A percentile compares a stretch with the other conserved stretches of the same genome.
These are phyloP conservation scores for Lanius collurio DNA, from an alignment of 2,113 vertebrate species.

Conservation along the genomic window DNA sequence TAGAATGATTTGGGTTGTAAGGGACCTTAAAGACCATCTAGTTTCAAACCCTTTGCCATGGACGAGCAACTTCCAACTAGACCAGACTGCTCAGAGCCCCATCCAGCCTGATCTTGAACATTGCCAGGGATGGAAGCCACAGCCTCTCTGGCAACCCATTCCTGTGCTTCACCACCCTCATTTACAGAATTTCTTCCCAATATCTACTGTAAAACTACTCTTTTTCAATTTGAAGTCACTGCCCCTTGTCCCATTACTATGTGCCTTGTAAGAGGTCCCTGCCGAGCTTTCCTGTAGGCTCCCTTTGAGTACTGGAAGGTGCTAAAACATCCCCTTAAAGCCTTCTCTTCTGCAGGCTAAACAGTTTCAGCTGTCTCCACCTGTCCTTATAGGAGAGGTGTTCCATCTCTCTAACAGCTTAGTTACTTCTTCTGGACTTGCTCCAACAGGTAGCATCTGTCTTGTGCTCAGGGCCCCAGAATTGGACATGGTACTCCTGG, in stretches of 20 bases:
- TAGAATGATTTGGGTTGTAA: background rate
- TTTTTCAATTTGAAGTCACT: background rate
- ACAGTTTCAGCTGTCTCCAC: background rate
- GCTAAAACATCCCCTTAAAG: background rate
- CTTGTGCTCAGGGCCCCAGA: background rate
- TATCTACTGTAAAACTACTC: background rate
- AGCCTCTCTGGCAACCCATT: no score
- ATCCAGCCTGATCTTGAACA: background rate
- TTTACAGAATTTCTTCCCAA: background rate
- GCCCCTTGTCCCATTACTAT: background rate
- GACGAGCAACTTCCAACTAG: background rate
- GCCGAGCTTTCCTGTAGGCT: background rate
- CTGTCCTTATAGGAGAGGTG: background rate
- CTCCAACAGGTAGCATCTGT: background rate
- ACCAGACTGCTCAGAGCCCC: background rate
- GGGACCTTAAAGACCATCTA: background rate
- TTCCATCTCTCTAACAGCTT: background rate
- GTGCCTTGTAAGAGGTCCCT: background rate
- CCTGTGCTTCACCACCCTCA: background rate
- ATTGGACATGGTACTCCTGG: background rate
- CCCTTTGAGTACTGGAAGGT: background rate
- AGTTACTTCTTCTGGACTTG: fast-evolving
- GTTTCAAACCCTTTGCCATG: background rate
- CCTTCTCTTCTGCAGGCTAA: background rate
- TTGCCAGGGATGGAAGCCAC: background rate